Percentiles rank a stretch among this genome's conserved stretches.
Conservation (phyloP, 1,140 invertebrate genomes). For the Trachelipus rathkii region DNA sequence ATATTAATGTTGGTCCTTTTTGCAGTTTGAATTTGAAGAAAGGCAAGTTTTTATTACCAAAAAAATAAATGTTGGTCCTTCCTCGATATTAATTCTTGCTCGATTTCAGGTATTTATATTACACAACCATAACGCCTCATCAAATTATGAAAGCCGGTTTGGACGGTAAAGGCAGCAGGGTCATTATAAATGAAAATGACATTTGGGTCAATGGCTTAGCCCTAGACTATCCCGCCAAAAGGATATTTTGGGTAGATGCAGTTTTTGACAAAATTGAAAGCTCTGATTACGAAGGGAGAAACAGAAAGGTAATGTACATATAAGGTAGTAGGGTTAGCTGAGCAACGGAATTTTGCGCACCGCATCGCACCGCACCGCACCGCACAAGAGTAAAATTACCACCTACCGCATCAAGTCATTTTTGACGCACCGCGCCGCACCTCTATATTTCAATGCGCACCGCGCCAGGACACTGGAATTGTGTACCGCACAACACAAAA, state of each 20-base stretch:
- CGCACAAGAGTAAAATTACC: too few species aligned
- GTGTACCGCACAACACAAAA: too few species aligned
- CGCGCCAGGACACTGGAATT: too few species aligned
- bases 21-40: constrained; percentile 65
- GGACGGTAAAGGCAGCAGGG: constrained; percentile 53
- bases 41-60: constrained; percentile 47
- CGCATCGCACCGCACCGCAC: too few species aligned
- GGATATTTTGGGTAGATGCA: constrained; percentile 66
- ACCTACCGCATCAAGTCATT: too few species aligned
- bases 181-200: constrained; percentile 52
- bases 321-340: background rate
- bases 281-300: constrained; percentile 73
- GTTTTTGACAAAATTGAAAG: constrained; percentile 69
- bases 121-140: constrained; percentile 31
- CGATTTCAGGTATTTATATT: constrained; percentile 25
- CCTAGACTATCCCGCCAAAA: constrained; percentile 57
- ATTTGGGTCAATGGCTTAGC: constrained; percentile 67
- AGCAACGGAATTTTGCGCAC: too few species aligned
- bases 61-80: background rate
- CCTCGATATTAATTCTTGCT: background rate
- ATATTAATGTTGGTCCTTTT: constrained; percentile 48
- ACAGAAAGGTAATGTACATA: constrained; percentile 59
- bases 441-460: too few species aligned
- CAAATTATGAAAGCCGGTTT: constrained; percentile 55
- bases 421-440: too few species aligned